Percentiles rank a stretch among this genome's conserved stretches.
Conservation (phyloP, 1,140 invertebrate species). For the Medauroidea extradentata region DNA sequence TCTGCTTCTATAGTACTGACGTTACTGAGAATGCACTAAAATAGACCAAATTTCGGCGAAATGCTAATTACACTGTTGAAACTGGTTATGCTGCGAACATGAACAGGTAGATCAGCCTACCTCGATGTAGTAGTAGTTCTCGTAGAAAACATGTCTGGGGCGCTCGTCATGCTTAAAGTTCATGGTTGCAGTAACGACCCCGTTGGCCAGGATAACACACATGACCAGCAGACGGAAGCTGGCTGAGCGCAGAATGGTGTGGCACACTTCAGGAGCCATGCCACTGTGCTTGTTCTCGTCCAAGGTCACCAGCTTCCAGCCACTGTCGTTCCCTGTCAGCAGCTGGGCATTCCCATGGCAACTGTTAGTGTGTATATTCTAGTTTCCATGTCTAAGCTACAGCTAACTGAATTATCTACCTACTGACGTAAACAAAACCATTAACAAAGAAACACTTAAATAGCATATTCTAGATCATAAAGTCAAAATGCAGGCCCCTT, state of each 20-base stretch:
- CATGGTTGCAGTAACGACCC: conserved; percentile 93
- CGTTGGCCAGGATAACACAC: conserved; percentile 91
- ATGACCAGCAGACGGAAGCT: conserved; percentile 90
- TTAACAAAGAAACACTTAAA: too few relatives aligned
- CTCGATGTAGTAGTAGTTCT: conserved; percentile 94
- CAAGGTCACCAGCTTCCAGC: conserved; percentile 91
- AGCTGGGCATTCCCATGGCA: conserved; percentile 60
- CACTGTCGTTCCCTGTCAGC: conserved; percentile 80
- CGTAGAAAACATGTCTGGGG: conserved; percentile 74
- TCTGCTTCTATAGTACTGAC: too few relatives aligned
- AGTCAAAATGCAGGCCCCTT: too few relatives aligned
- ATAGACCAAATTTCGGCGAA: too few relatives aligned
- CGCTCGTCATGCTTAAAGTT: conserved; percentile 88
- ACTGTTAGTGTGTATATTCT: too few relatives aligned
- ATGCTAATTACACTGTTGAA: too few relatives aligned
- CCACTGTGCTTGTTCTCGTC: conserved; percentile 94
- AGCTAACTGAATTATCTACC: too few relatives aligned
- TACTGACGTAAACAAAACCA: too few relatives aligned
- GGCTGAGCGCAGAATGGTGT: conserved; percentile 85
- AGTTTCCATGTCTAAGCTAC: too few relatives aligned
- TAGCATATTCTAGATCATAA: too few relatives aligned
- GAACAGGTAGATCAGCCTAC: conserved; percentile 39
- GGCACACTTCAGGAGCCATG: conserved; percentile 80
- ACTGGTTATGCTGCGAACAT: too few relatives aligned
- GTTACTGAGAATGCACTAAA: too few relatives aligned